Percentiles rank a stretch among this genome's conserved stretches.
These are phyloP conservation scores for Cathartes aura DNA, from an alignment of 2,113 vertebrate species.

Conservation along the genomic window DNA sequence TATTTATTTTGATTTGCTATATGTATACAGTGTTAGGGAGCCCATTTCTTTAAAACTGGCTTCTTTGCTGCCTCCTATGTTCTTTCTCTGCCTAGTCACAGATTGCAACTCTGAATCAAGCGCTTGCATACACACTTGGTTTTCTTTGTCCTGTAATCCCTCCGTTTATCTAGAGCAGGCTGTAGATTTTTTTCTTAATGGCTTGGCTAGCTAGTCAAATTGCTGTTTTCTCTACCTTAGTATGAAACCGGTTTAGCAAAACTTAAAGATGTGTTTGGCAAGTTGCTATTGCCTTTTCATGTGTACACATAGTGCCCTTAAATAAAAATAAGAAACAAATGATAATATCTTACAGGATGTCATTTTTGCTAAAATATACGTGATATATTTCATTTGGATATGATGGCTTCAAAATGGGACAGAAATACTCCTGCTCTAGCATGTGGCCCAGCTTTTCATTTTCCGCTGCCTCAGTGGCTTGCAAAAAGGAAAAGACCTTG, in stretches of 20 bases:
- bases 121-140: not conserved
- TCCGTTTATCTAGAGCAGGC: not conserved
- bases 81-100: not conserved
- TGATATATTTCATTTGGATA: not conserved
- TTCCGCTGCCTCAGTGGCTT: not conserved
- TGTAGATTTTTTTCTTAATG: not conserved
- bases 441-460: fast-evolving
- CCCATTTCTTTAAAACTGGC: not conserved
- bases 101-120: not conserved
- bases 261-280: not conserved
- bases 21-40: not conserved
- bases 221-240: not conserved
- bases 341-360: not conserved
- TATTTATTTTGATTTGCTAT: not conserved
- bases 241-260: not conserved
- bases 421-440: not conserved
- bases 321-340: not conserved
- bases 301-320: not conserved
- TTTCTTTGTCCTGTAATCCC: not conserved
- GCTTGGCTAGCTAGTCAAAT: not conserved
- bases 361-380: not conserved
- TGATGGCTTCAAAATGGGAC: not conserved
- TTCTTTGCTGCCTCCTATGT: not conserved
- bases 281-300: not conserved
- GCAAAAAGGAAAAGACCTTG: not conserved